Percentiles rank a stretch among this genome's conserved stretches.
Evolutionary conservation across 2,113 vertebrate species (phyloP).

Genomic region (Paedocypris sp.): DNA sequence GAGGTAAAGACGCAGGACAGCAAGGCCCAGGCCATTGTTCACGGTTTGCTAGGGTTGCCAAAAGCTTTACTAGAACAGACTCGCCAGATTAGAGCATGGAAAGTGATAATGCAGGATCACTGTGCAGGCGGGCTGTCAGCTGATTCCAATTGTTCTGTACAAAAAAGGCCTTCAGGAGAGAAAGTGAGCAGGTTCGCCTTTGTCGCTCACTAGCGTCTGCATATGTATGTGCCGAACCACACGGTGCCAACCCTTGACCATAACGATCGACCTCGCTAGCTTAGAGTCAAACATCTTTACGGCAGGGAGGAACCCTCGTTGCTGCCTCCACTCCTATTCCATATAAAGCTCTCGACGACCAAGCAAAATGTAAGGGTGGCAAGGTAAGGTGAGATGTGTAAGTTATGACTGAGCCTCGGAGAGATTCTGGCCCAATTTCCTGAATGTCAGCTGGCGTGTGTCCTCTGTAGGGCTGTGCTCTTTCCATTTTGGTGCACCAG

Average conservation of each 20-base stretch:
- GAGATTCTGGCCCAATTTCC: not conserved
- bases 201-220: no score
- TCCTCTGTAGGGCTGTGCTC: conserved; percentile 13
- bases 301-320: no score
- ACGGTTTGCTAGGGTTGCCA: conserved; percentile 66
- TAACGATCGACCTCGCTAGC: no score
- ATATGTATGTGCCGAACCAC: no score
- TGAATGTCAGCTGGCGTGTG: conserved; percentile 4
- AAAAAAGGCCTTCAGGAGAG: conserved; percentile 46
- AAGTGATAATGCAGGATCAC: conserved; percentile 70
- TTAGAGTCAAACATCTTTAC: no score
- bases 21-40: no score
- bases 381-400: not conserved
- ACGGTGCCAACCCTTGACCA: no score
- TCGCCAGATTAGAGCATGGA: conserved; percentile 65
- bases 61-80: conserved; percentile 63
- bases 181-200: not conserved
- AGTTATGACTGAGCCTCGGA: conserved; percentile 5
- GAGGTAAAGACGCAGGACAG: no score
- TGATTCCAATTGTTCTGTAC: conserved; percentile 60
- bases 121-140: conserved; percentile 55
- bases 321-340: no score
- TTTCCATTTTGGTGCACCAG: conserved; percentile 21
- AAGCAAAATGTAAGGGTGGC: not conserved
- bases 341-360: not conserved